Evolutionary conservation across 2,888 invertebrate species (phyloP).

Genomic region (Cosmia trapezina): DNA sequence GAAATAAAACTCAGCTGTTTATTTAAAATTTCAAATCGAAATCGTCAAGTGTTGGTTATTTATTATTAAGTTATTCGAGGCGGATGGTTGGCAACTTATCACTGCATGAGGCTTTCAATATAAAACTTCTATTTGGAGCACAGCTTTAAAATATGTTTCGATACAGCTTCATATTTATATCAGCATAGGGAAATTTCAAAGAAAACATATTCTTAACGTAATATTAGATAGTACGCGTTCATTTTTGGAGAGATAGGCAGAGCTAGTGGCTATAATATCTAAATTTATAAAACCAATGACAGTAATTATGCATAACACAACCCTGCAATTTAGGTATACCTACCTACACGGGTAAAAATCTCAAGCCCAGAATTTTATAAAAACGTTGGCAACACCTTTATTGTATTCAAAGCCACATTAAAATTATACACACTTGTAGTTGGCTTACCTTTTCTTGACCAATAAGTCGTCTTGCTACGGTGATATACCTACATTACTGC

Average conservation of each 20-base stretch:
- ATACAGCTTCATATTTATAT: conserved; percentile 42
- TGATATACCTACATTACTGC: not conserved
- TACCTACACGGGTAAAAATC: not conserved
- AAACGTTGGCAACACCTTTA: not conserved
- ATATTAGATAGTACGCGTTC: not conserved
- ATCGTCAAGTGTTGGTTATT: conserved; percentile 39
- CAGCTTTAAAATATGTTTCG: conserved; percentile 49
- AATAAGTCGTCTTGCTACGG: not conserved
- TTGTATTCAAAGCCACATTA: not conserved
- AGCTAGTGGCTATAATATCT: not conserved
- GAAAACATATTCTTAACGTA: conserved; percentile 20
- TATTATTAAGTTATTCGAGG: conserved; percentile 53
- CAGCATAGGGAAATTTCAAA: conserved; percentile 29
- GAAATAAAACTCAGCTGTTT: conserved; percentile 24
- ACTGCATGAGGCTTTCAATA: conserved; percentile 54
- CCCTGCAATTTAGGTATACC: not conserved
- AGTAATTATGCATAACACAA: not conserved
- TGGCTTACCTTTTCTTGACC: not conserved
- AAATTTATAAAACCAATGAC: not conserved
- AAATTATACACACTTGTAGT: not conserved
- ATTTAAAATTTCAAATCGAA: conserved; percentile 40
- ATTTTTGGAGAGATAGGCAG: not conserved
- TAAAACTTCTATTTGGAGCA: conserved; percentile 34
- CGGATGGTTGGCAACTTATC: conserved; percentile 53
- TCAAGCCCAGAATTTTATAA: not conserved